Evolutionary conservation across 64 coral and sea anemone species (phyloP).

Genomic region (Actinia equina): DNA sequence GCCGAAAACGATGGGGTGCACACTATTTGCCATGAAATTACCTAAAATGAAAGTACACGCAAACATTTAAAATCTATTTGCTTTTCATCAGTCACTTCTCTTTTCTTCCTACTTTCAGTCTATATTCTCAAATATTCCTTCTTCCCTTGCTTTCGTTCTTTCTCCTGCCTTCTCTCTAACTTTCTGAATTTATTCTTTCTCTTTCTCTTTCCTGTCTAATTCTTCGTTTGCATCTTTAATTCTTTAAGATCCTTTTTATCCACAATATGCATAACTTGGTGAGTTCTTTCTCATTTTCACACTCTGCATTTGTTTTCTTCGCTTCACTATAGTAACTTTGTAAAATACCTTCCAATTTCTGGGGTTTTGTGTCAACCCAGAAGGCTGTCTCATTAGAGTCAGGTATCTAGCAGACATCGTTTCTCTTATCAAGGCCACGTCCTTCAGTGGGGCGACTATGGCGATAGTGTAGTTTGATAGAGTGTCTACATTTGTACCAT

Average conservation of each 20-base stretch:
- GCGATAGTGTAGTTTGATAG: neutral
- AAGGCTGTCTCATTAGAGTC: neutral
- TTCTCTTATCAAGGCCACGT: neutral
- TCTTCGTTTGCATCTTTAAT: neutral
- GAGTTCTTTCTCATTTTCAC: too few species aligned
- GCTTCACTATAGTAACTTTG: too few species aligned
- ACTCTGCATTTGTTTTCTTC: too few species aligned
- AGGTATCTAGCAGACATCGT: neutral
- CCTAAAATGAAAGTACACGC: neutral
- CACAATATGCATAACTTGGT: neutral
- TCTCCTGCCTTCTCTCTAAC: too few species aligned
- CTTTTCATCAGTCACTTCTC: too few species aligned
- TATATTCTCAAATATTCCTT: too few species aligned
- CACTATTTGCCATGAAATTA: constrained; percentile 9
- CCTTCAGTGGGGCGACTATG: neutral
- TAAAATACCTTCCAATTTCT: neutral
- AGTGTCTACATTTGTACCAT: constrained; percentile 2
- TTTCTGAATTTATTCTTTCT: neutral
- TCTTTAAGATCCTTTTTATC: neutral
- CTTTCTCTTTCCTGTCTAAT: neutral
- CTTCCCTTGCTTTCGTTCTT: too few species aligned
- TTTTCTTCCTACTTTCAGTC: too few species aligned
- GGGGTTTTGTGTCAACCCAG: constrained; percentile 14
- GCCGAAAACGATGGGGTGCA: constrained; percentile 2
- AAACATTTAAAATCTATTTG: neutral